These are phyloP conservation scores for Rhagoletis zephyria DNA, from an alignment of 1,140 invertebrate species.

Conservation along the genomic window DNA sequence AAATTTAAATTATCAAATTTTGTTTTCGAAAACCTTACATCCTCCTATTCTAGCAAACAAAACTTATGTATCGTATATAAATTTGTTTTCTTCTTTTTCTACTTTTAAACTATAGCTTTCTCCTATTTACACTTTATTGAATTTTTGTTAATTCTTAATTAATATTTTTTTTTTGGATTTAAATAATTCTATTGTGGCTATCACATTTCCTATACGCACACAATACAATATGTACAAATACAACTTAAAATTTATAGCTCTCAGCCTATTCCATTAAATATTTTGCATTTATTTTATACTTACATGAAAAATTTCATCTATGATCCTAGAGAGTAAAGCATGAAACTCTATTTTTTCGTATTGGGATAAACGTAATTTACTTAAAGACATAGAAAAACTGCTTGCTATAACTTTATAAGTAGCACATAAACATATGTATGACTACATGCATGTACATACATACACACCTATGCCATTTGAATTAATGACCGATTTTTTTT, in stretches of 20 bases:
- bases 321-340: not conserved
- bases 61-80: too few species aligned
- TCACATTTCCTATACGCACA: conserved; percentile 17
- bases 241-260: not conserved
- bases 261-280: not conserved
- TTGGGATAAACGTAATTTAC: not conserved
- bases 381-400: not conserved
- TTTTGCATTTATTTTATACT: not conserved
- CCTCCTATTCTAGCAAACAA: too few species aligned
- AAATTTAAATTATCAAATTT: too few species aligned
- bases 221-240: conserved; percentile 19
- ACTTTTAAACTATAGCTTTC: too few species aligned
- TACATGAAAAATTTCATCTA: not conserved
- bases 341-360: not conserved
- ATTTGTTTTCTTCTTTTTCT: too few species aligned
- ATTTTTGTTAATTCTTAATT: too few species aligned
- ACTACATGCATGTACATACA: not conserved
- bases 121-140: too few species aligned
- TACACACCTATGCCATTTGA: not conserved
- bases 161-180: not conserved
- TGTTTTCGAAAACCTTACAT: too few species aligned
- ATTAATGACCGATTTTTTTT: not conserved
- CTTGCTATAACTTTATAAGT: too few species aligned
- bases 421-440: too few species aligned
- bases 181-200: conserved; percentile 11